Percentiles rank a stretch among this genome's conserved stretches.
phyloP scores from a whole-genome alignment of 2,888 invertebrate genomes.

The Schizaphis graminum region DNA sequence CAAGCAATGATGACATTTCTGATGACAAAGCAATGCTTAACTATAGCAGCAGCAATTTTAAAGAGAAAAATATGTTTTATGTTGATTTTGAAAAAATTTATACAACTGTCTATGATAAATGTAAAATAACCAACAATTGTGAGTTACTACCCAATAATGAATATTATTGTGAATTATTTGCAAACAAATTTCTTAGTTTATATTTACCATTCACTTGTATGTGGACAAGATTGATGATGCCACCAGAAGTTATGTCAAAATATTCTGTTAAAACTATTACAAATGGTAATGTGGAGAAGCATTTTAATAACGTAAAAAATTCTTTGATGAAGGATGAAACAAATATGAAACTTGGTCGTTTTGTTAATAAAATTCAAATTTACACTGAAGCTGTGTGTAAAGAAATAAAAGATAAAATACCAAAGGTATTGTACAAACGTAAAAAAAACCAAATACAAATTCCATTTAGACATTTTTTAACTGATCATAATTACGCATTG shows the following conservation, averaged over 20 bases:
- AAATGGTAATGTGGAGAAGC: not conserved
- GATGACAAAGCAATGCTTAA: not conserved
- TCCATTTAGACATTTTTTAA: not conserved
- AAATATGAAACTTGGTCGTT: slow-evolving; percentile 1
- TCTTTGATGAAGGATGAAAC: not conserved
- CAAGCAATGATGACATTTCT: not conserved
- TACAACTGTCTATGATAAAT: not conserved
- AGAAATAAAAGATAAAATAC: not conserved
- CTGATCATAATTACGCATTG: too few species aligned
- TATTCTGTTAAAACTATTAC: not conserved
- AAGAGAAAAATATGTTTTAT: not conserved
- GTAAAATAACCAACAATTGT: not conserved
- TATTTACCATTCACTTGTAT: not conserved
- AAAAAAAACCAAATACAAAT: not conserved
- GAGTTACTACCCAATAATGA: not conserved
- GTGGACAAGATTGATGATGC: slow-evolving; percentile 2
- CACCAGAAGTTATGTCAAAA: not conserved
- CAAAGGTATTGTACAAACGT: not conserved
- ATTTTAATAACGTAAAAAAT: not conserved
- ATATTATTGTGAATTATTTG: not conserved
- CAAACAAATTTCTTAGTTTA: not conserved
- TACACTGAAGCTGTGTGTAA: too few species aligned
- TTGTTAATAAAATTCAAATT: not conserved
- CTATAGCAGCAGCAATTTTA: not conserved
- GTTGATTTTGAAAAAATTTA: not conserved